A percentile compares a stretch with the other conserved stretches of the same genome.
Evolutionary conservation across 2,797 vertebrate species (phyloP).

Genomic region (Benthosema pterotum): DNA sequence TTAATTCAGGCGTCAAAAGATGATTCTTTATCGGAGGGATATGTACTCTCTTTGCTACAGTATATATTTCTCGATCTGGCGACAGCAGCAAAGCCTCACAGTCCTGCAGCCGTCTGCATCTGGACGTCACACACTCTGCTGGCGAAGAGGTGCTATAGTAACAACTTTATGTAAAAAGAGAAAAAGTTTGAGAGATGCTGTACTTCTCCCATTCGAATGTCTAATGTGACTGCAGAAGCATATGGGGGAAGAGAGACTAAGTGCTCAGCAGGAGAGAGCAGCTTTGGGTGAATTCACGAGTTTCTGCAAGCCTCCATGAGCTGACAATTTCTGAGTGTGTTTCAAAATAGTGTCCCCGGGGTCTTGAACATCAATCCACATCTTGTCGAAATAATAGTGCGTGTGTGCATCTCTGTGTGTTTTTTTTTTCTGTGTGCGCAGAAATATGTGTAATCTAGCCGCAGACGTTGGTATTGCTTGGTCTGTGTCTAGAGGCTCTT

Average conservation of each 20-base stretch:
- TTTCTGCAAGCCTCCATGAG: background rate
- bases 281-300: background rate
- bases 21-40: background rate
- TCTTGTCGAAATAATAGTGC: conserved; percentile 17
- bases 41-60: background rate
- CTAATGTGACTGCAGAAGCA: conserved; percentile 10
- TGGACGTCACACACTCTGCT: conserved; percentile 1
- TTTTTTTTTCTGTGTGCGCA: conserved; percentile 16
- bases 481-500: conserved; percentile 30
- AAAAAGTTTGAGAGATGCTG: background rate
- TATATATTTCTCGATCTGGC: background rate
- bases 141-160: conserved; percentile 1
- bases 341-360: background rate
- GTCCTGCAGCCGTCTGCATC: background rate
- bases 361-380: conserved; percentile 14
- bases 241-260: background rate
- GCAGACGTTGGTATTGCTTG: conserved; percentile 6
- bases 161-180: background rate
- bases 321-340: conserved; percentile 2
- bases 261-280: conserved; percentile 3
- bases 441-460: conserved; percentile 21
- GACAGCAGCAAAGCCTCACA: background rate
- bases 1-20: too few relatives aligned
- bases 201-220: background rate
- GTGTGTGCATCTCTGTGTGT: conserved; percentile 12